Evolutionary conservation across 2,888 invertebrate species (phyloP), one percentile per base, ranked within the genome.

Genomic region (Megalurothrips usitatus): DNA sequence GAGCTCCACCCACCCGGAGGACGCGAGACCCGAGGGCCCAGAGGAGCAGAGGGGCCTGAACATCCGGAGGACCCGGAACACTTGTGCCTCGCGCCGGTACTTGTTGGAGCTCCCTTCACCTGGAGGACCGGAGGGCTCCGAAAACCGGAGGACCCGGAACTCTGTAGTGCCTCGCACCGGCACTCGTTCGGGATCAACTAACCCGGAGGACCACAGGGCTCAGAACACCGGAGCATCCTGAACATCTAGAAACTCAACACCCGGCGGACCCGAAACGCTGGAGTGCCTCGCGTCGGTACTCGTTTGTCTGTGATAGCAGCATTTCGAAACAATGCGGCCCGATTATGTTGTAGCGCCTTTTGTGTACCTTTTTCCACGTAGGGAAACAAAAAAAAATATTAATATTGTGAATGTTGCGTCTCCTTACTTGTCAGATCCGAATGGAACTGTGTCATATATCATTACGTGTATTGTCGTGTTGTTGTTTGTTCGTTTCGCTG

Each of bases 231-330:
- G 52, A 52, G 10, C 6, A 12, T 49, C n/a, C 49, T 49, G 49
- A 14, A 14, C 49, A 9, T 49, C 49, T 49, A 9, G 49, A n/a
- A n/a, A 9, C 49, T 14, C 10, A 49, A 14, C 49, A 49, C 49
- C 19, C 52, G 3, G 52, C 3, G 14, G 14, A 52, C 52, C 52
- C 52, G 52, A 9, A 19, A 12, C 52, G 10, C 52, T 52, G 52
- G 3, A 43, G 34, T 43, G 34, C 6, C 34, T 43, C 34, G 6
- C 52, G 52, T 26, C 68, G 68, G 26, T 26, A 75, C 68, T 8
- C 23, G 23, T 26, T 26, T 26, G 68, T 26, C 68, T 75, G 68
- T 75, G 68, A 75, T 75, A 75, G 68, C 68, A 75, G 68, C 68
- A 75, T 75, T 26, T 75, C 68, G 68, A 75, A 75, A 26, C 68